Evolutionary conservation across 2,797 vertebrate species (phyloP).

Genomic region (Jordanella pulchra): DNA sequence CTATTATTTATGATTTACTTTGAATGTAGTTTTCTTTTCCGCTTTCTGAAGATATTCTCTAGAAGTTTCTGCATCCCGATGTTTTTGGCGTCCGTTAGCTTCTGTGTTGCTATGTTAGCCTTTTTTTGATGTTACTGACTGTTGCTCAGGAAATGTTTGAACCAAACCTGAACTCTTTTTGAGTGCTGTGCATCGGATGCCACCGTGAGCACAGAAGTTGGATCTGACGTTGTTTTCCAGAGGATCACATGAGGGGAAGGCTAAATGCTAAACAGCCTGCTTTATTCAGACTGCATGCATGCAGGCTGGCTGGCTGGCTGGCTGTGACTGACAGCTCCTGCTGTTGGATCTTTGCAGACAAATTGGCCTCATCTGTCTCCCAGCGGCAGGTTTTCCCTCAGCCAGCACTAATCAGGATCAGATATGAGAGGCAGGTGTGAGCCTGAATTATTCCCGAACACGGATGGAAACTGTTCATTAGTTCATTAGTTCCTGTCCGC

Average conservation of each 20-base stretch:
- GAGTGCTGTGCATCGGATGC: no score
- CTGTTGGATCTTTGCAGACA: conserved; percentile 47
- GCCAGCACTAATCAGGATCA: conserved; percentile 17
- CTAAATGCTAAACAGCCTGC: conserved; percentile 11
- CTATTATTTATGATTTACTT: not conserved
- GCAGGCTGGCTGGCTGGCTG: conserved; percentile 1
- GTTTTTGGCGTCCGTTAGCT: not conserved
- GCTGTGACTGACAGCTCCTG: conserved; percentile 45
- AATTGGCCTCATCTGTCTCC: conserved; percentile 38
- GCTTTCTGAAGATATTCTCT: not conserved
- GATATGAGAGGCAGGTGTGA: not conserved
- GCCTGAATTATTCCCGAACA: not conserved
- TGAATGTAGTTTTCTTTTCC: not conserved
- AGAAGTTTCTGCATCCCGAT: not conserved
- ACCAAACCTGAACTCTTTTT: not conserved
- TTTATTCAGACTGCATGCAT: not conserved
- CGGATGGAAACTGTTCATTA: not conserved
- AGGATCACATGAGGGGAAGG: not conserved
- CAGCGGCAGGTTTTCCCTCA: conserved; percentile 32
- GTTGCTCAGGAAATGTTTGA: not conserved
- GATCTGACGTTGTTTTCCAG: not conserved
- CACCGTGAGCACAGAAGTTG: not conserved
- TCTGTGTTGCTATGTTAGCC: not conserved
- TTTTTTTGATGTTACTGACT: not conserved
- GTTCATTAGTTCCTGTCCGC: not conserved